Evolutionary conservation across 2,113 vertebrate genomes (phyloP), one percentile per base, ranked within the genome.

Genomic region (Alosa alosa): DNA sequence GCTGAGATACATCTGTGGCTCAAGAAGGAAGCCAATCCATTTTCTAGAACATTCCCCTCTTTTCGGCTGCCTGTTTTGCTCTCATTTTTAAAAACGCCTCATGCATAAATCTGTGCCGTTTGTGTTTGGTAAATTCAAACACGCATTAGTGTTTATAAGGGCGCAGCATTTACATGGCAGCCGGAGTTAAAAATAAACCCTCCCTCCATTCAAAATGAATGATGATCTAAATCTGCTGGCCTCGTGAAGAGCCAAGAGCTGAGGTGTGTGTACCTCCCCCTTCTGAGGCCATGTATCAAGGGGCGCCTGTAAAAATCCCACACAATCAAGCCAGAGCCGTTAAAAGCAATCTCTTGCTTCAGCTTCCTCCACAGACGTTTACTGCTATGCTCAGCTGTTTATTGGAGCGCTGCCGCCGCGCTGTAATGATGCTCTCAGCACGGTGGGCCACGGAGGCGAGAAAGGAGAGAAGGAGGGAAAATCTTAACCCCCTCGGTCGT

Each of bases 341-440:
- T 72, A 72, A 72, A 72, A 72, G 64, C 64, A 72, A 72, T 72
- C 64, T 72, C 64, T 31, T 31, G 64, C 64, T 72, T 25, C 64
- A 72, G 64, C 64, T 72, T 72, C 64, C 64, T 31, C 64, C 10
- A 72, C 64, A 36, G 25, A 72, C 64, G 31, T 72, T 72, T 31
- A 72, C 64, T 72, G 64, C 64, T 31, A 31, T 11, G 64, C 64
- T 72, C 64, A 72, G 64, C 64, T 72, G 64, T 72, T 72, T 72
- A 72, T 36, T 9, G 1, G 64, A 36, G n/a, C 31, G 64, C 64
- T 25, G 1, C 9, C 64, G 1, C 64, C 1, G n/a, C 64, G 15
- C 64, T 31, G 25, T 72, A 36, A 36, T 72, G n/a, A 72, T 72
- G 64, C 13, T 72, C 64, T 72, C 64, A 72, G 64, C 9, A 36